Conservation (phyloP, 1,140 invertebrate species). For the Nasonia longicornis region DNA sequence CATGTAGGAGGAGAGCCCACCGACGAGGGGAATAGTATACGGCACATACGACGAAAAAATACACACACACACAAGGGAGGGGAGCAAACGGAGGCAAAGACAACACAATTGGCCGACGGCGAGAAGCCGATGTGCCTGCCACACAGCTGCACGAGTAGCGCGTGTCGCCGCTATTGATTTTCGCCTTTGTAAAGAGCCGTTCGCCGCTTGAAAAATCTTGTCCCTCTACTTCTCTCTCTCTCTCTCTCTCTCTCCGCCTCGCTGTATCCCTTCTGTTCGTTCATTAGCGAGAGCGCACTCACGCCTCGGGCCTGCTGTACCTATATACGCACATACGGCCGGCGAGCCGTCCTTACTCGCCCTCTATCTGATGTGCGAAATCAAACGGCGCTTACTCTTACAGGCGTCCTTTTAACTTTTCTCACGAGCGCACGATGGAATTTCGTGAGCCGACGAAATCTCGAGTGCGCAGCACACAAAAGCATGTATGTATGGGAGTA, state of each 20-base stretch:
- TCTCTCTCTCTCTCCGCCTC: background rate
- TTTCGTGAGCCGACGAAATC: too few relatives aligned
- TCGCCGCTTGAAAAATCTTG: conserved; percentile 18
- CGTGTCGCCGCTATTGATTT: conserved; percentile 14
- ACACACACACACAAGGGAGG: background rate
- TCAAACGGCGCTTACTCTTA: background rate
- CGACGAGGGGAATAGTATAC: background rate
- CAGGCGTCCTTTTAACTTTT: background rate
- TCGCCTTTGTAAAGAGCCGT: conserved; percentile 21
- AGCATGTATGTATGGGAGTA: too few relatives aligned
- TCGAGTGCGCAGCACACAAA: too few relatives aligned
- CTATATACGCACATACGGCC: too few relatives aligned
- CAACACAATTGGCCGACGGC: conserved; percentile 14
- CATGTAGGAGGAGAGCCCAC: background rate
- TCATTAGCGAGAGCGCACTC: background rate
- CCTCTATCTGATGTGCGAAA: background rate
- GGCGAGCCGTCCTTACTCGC: background rate
- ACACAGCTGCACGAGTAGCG: conserved; percentile 10
- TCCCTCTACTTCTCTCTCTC: background rate
- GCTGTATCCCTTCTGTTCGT: background rate
- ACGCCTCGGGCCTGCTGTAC: background rate
- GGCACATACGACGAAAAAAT: background rate
- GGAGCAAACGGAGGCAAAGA: conserved; percentile 3
- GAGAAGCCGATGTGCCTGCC: conserved; percentile 7
- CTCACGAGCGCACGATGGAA: background rate